phyloP scores from a whole-genome alignment of 35 echinoderm and acorn worm genomes.

The Holothuria glaberrima region DNA sequence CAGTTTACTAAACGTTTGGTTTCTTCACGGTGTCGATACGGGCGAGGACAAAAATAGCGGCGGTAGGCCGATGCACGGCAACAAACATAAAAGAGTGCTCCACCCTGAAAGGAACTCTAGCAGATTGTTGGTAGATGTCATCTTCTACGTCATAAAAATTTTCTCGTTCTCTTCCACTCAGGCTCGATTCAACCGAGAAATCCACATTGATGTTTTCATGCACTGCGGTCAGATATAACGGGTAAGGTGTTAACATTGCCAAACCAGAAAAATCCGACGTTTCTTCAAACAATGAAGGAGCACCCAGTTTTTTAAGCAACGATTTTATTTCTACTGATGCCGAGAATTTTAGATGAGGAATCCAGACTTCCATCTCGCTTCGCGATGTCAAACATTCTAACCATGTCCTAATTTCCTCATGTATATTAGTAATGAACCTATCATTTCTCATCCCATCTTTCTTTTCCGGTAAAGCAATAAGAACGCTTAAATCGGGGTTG shows the following conservation, averaged over 20 bases:
- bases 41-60: constrained; percentile 12
- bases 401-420: constrained; percentile 29
- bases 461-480: constrained; percentile 5
- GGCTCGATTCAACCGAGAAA: not conserved
- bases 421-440: not conserved
- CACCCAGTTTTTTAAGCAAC: not conserved
- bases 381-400: constrained; percentile 14
- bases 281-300: not conserved
- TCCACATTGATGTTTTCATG: constrained; percentile 16
- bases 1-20: not conserved
- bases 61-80: not conserved
- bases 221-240: not conserved
- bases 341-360: constrained; percentile 8
- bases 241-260: not conserved
- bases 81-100: constrained; percentile 27
- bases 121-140: not conserved
- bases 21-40: not conserved
- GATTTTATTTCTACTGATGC: constrained; percentile 6
- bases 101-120: constrained; percentile 3
- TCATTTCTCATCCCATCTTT: not conserved
- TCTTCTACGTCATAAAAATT: not conserved
- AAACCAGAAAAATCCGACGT: constrained; percentile 8
- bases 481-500: not conserved
- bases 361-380: constrained; percentile 19
- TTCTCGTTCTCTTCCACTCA: not conserved